Base-by-base conservation (phyloP, 2,113 vertebrate species). In the Paedocypris sp. region DNA sequence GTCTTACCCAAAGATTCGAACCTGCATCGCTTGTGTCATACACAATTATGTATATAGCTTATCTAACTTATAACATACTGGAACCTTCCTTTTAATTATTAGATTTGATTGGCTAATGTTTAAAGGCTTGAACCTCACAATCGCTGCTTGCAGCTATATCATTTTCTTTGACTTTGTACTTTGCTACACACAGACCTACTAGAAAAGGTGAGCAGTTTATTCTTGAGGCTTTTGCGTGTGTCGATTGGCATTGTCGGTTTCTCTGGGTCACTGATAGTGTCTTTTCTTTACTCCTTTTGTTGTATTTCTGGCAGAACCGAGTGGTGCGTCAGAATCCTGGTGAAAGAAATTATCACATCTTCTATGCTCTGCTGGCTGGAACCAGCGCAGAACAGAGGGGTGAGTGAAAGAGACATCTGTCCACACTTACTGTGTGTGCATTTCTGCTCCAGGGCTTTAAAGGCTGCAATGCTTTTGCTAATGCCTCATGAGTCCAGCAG, bases 341-440 rank as follows among this genome's bases (percentile, higher is more conserved):
- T 25, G 93, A 98, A 78, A 91, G 94, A 70, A 99, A 97, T 86
- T 99, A 93, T 72, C 95, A 99, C 84, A 88, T 99, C 62, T 99
- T 99, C 82, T 99, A 99, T 42, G 93, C 94, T 46, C 84, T 99
- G 78, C 84, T 98, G 78, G 89, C 91, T 22, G 95, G 95, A 79
- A 81, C 89, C 72, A 86, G 79, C 67, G 74, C 64, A 20, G 86
- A 85, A 60, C 88, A 92, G 62, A 88, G 71, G 88, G 93, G 93
- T 92, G 60, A 82, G 86, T 45, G 20, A 25, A 4, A 2, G 11
- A n/a, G n/a, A n/a, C n/a, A n/a, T n/a, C 11, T 5, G 29, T 51
- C 48, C 13, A 6, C 9, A 18, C n/a, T n/a, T n/a, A n/a, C n/a
- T 54, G 9, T 28, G 3, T 6, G 12, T 15, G n/a, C 0, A 26